Evolutionary conservation across 1,140 invertebrate species (phyloP), one percentile per base, ranked within the genome.

Genomic region (Pectinophora gossypiella): DNA sequence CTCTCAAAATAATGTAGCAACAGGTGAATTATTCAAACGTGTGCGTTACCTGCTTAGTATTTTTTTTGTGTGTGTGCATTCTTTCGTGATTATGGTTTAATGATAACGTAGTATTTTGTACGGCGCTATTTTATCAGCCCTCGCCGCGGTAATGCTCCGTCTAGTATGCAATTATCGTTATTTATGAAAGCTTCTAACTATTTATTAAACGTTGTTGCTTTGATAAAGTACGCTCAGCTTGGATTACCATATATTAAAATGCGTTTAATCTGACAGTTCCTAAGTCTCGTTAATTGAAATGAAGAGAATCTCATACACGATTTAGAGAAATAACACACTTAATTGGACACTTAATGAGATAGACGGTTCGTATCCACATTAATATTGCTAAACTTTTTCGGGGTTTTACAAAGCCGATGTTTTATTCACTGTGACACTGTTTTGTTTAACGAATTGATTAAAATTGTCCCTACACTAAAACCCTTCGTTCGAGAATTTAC

Each of bases 11-110:
- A 80, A 69, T 61, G 74, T 70, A 76, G 59, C 64, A 74, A 85
- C 82, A 85, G 80, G 82, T 85, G 82, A 79, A 85, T 81, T 68
- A 47, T 72, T 51, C 59, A 42, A 44, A 19, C 76, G 80, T 85
- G 75, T 80, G 80, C 60, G 74, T 79, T 58, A 56, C 27, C 27
- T 32, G 27, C 27, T 32, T 32, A 32, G 27, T 32, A 32, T 32
- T 68, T 72, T 72, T 60, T 70, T 49, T 20, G 56, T 66, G 52
- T 72, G 71, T 68, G 70, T 80, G 64, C 48, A 56, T 59, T 68
- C 71, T 70, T 75, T 76, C 70, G 72, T 75, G 72, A 77, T 75
- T 80, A 63, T 74, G 54, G 63, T 66, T 64, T 64, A 68, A 60
- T 80, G 79, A 85, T 85, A 83, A 83, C 72, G 68, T 73, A 74